Evolutionary conservation across 2,113 vertebrate species (phyloP), one percentile per base, ranked within the genome.

Genomic region (Procavia capensis): DNA sequence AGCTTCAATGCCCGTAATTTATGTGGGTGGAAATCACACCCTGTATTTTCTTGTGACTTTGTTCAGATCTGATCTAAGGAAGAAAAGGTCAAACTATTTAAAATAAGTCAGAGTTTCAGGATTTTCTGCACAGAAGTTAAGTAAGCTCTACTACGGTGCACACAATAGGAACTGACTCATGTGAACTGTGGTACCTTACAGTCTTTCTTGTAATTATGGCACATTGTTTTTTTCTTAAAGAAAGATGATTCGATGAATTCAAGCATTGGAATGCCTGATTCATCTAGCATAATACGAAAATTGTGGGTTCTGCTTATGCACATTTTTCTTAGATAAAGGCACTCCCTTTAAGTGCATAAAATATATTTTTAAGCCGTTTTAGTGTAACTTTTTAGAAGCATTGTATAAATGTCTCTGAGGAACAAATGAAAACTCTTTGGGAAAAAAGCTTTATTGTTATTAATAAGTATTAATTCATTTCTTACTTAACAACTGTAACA

Each of bases 171-270:
- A 76, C n/a, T 11, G 87, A 92, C 64, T 96, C 80, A 25, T 74
- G 22, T 90, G 50, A 82, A 45, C 39, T 10, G 14, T 57, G n/a
- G 13, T 9, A 83, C 22, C 10, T 91, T 74, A 31, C 57, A 64
- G 45, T 92, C 45, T 75, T 92, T 74, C 85, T 92, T 75, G 19
- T 74, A 72, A 86, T 78, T 70, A 86, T 0, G 0, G 19, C 34
- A 89, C 39, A 75, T 70, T 86, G 43, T 54, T 54, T 3, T 54
- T 54, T 50, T 50, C 41, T 72, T n/a, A 91, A 96, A 88, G 66
- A 78, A 85, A 27, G 57, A 80, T 96, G 94, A 95, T 43, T 97
- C 94, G 92, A 8, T 79, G 78, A 75, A 83, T 84, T 8, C 61
- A 50, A 82, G 88, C 78, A 61, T 27, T 79, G 27, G 63, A 66